A percentile compares a stretch with the other conserved stretches of the same genome.
phyloP scores from a whole-genome alignment of 2,113 vertebrate genomes.

The Chaetura pelagica region DNA sequence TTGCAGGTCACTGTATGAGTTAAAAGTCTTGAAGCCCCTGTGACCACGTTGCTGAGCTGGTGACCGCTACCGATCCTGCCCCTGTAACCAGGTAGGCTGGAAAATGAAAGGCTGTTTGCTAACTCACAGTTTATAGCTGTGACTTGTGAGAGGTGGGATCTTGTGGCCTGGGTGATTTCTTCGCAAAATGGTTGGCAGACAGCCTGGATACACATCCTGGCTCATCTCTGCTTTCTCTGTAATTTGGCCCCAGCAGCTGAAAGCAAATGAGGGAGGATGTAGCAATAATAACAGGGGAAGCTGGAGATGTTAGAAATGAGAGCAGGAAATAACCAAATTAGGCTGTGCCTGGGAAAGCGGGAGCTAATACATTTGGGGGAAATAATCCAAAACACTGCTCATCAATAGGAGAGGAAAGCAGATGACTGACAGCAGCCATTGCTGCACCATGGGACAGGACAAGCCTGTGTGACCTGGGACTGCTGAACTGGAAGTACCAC shows the following conservation, averaged over 20 bases:
- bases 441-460: neutral
- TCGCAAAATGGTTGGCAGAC: neutral
- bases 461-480: neutral
- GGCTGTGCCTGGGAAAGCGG: neutral
- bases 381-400: neutral
- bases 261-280: slow-evolving; percentile 26
- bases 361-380: neutral
- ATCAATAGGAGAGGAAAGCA: neutral
- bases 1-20: neutral
- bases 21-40: neutral
- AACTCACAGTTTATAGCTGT: neutral
- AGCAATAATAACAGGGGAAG: neutral
- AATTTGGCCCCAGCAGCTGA: slow-evolving; percentile 1
- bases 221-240: slow-evolving; percentile 7
- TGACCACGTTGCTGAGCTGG: neutral
- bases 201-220: slow-evolving; percentile 14
- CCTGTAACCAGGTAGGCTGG: neutral
- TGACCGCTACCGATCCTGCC: accelerated
- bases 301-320: neutral
- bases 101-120: neutral
- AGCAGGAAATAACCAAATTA: slow-evolving; percentile 17
- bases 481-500: neutral
- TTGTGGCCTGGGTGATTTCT: neutral
- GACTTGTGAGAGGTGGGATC: neutral
- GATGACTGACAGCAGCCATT: neutral